Conservation (phyloP, 1,140 invertebrate genomes). For the Tetragnatha versicolor region DNA sequence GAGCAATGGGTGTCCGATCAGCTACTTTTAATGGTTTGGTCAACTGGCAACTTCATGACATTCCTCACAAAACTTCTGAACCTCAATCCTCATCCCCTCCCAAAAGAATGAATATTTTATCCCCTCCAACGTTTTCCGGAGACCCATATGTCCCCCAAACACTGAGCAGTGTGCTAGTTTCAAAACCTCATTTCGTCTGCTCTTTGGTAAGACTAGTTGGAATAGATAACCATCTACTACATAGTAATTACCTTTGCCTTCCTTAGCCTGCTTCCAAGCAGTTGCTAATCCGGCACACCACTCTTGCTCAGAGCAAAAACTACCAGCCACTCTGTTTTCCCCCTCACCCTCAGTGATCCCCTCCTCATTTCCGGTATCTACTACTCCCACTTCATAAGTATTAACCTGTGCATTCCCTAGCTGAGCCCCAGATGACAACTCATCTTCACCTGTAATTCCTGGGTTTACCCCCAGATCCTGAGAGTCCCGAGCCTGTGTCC, state of each 20-base stretch:
- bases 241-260: background rate
- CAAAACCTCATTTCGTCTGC: background rate
- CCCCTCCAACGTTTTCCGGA: background rate
- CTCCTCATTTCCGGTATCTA: background rate
- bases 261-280: background rate
- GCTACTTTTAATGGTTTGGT: background rate
- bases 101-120: slow-evolving; percentile 2
- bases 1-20: background rate
- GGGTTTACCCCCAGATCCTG: too few species aligned
- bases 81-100: background rate
- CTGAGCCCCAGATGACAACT: too few species aligned
- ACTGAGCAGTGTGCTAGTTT: background rate
- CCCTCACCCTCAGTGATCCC: background rate
- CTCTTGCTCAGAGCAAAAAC: background rate
- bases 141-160: too few species aligned
- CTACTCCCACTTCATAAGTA: background rate
- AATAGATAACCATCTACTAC: background rate
- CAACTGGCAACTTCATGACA: background rate
- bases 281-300: background rate
- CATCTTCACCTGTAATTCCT: too few species aligned
- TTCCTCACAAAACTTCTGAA: background rate
- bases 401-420: too few species aligned
- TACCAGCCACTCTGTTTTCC: background rate
- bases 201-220: background rate
- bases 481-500: too few species aligned